Percentiles rank a stretch among this genome's conserved stretches.
phyloP scores from a whole-genome alignment of 2,888 invertebrate genomes.

The Hypsopygia costalis region DNA sequence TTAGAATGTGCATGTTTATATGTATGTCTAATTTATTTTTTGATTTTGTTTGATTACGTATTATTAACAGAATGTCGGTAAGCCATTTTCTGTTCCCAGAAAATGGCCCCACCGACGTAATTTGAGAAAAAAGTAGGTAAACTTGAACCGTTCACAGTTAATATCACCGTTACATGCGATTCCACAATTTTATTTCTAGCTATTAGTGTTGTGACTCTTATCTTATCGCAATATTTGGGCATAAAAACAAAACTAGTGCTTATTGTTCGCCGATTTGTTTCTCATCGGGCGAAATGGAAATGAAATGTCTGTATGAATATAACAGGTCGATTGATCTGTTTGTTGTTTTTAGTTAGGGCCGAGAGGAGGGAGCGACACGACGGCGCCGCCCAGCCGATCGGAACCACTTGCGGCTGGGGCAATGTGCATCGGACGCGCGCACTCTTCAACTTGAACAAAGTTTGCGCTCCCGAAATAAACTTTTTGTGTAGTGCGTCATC shows the following conservation, averaged over 20 bases:
- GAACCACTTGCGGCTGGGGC: conserved; percentile 67
- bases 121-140: conserved; percentile 61
- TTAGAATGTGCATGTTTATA: too few species aligned
- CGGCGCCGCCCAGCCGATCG: conserved; percentile 69
- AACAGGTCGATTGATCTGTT: conserved; percentile 74
- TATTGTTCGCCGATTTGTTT: conserved; percentile 41
- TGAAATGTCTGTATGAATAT: conserved; percentile 47
- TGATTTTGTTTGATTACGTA: too few species aligned
- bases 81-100: conserved; percentile 42
- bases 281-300: conserved; percentile 38
- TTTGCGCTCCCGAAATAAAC: conserved; percentile 69
- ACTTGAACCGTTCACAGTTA: conserved; percentile 66
- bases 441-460: conserved; percentile 68
- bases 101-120: conserved; percentile 49
- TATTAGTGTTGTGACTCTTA: conserved; percentile 64
- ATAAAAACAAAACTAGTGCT: conserved; percentile 62
- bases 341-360: conserved; percentile 71
- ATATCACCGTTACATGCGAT: conserved; percentile 76
- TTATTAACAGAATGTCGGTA: too few species aligned
- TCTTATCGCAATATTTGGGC: conserved; percentile 69
- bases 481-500: conserved; percentile 56
- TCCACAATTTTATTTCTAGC: conserved; percentile 72
- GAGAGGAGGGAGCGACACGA: conserved; percentile 64
- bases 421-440: conserved; percentile 69
- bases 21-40: too few species aligned